Evolutionary conservation across 2,797 vertebrate species (phyloP), one percentile per base, ranked within the genome.

Genomic region (Knipowitschia caucasica): DNA sequence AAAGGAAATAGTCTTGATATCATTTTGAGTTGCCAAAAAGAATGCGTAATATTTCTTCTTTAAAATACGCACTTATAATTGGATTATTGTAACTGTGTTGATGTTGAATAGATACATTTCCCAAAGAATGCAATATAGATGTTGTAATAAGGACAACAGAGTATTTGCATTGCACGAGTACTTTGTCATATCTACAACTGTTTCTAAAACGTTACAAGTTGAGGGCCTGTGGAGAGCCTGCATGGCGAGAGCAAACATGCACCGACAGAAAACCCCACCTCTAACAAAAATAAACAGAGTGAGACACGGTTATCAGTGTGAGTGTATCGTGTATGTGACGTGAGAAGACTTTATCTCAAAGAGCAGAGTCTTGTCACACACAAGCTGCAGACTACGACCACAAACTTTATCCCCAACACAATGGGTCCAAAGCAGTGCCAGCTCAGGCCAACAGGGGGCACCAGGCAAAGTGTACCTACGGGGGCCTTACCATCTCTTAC

Each of bases 301-400:
- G 4, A 60, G 26, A 58, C 34, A 50, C n/a, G 36, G 36, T 35
- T 44, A 27, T 53, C 46, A 42, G 35, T 53, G 52, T 53, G 20
- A 24, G 62, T 42, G 12, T 31, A 53, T 62, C 47, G 59, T 11
- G 26, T 29, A 30, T 34, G 47, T 33, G 66, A 73, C 27, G 20
- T 47, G 20, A 56, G 33, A 38, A 42, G 30, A 46, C 60, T 66
- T 71, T 38, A 65, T 71, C 51, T 64, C 29, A 39, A 64, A 51
- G 35, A 40, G n/a, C 45, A 14, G 39, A 65, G 29, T 61, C 25
- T n/a, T n/a, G n/a, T n/a, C 36, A 31, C 10, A 2, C 34, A 55
- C 27, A 47, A 27, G 31, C 34, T 21, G 10, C 31, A 1, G 30
- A 42, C 17, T 18, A 45, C 14, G 30, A 18, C 27, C 11, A 20